phyloP scores from a whole-genome alignment of 2,888 invertebrate species.

The Scaptomyza parva region DNA sequence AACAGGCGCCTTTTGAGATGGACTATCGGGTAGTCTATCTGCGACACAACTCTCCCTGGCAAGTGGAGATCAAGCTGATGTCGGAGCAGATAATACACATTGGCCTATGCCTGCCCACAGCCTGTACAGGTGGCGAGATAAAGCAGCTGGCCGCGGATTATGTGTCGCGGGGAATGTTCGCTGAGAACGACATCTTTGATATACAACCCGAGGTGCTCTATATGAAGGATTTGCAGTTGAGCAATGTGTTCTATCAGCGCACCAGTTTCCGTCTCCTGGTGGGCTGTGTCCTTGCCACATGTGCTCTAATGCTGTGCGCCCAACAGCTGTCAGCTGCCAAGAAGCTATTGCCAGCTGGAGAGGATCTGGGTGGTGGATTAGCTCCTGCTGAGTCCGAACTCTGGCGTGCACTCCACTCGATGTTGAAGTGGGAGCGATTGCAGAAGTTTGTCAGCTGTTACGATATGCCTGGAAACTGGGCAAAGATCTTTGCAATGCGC shows the following conservation, averaged over 20 bases:
- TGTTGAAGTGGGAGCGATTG: slow-evolving; percentile 51
- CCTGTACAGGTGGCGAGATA: slow-evolving; percentile 84
- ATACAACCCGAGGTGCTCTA: slow-evolving; percentile 83
- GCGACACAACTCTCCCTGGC: slow-evolving; percentile 85
- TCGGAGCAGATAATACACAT: slow-evolving; percentile 85
- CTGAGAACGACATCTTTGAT: slow-evolving; percentile 82
- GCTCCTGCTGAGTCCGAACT: slow-evolving; percentile 67
- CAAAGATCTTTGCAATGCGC: slow-evolving; percentile 74
- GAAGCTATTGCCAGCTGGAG: slow-evolving; percentile 12
- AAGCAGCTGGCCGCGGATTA: slow-evolving; percentile 81
- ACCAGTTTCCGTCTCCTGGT: slow-evolving; percentile 81
- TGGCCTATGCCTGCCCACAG: slow-evolving; percentile 86
- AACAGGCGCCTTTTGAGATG: slow-evolving; percentile 84
- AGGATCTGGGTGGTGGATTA: slow-evolving; percentile 25
- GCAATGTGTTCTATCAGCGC: slow-evolving; percentile 80
- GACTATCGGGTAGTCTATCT: slow-evolving; percentile 84
- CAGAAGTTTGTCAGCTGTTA: slow-evolving; percentile 81
- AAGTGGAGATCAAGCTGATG: slow-evolving; percentile 84
- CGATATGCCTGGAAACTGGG: slow-evolving; percentile 80
- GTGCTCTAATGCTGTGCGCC: slow-evolving; percentile 72
- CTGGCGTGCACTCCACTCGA: slow-evolving; percentile 57
- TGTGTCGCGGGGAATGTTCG: slow-evolving; percentile 77
- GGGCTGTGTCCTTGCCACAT: slow-evolving; percentile 67
- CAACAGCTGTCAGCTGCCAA: slow-evolving; percentile 57
- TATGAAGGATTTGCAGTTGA: slow-evolving; percentile 83